Conservation (phyloP, 2,113 vertebrate species). For the Hippolais icterina region DNA sequence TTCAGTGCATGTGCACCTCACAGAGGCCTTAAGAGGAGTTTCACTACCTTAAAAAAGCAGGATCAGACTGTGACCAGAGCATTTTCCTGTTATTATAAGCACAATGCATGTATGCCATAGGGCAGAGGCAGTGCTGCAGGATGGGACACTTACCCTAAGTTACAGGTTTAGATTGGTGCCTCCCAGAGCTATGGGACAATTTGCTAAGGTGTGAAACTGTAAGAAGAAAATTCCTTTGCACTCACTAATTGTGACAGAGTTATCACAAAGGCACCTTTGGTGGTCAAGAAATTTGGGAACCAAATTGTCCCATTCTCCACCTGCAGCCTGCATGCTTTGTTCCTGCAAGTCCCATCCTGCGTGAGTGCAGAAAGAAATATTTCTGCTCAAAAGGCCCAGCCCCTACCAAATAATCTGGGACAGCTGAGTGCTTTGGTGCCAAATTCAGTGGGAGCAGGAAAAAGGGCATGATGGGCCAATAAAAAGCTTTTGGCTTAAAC, state of each 20-base stretch:
- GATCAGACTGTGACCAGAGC: not conserved
- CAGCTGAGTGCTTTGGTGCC: not conserved
- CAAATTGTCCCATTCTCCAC: not conserved
- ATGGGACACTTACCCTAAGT: rapidly evolving
- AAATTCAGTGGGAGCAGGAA: not conserved
- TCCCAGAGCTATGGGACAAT: not conserved
- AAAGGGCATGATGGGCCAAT: not conserved
- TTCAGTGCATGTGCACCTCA: not conserved
- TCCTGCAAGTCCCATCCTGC: not conserved
- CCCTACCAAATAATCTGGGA: not conserved
- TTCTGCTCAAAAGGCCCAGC: not conserved
- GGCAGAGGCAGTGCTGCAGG: not conserved
- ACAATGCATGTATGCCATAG: rapidly evolving
- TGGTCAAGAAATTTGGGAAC: not conserved
- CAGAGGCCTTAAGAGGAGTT: not conserved
- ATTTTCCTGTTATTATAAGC: not conserved
- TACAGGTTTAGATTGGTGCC: not conserved
- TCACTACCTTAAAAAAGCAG: not conserved
- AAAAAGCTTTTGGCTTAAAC: not conserved
- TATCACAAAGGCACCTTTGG: not conserved
- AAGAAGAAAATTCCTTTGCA: not conserved
- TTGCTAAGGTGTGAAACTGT: not conserved
- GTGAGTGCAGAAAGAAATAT: not conserved
- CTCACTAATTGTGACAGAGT: not conserved
- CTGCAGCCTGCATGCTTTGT: not conserved